phyloP scores from a whole-genome alignment of 2,113 vertebrate species.

The Hystrix cristata region DNA sequence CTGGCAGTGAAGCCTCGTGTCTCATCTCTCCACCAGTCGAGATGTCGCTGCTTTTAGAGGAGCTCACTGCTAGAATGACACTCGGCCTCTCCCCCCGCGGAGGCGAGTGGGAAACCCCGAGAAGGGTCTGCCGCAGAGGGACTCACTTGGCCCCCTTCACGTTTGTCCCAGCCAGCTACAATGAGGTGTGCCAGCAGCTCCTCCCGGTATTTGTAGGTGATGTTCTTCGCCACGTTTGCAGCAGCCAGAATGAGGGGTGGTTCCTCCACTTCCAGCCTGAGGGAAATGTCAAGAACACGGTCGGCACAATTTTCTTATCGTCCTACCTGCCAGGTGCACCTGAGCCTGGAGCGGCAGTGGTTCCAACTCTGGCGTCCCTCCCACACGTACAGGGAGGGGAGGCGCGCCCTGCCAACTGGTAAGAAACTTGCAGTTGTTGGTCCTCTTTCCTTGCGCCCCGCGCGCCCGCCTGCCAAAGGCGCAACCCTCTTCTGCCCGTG shows the following conservation, averaged over 20 bases:
- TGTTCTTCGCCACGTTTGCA: conserved; percentile 91
- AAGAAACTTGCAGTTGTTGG: not conserved
- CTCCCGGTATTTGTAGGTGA: conserved; percentile 94
- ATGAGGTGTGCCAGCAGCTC: conserved; percentile 93
- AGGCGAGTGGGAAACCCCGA: not conserved
- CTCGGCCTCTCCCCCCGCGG: not conserved
- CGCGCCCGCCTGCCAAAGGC: not conserved
- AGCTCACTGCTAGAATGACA: not conserved
- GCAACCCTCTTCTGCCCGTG: not conserved
- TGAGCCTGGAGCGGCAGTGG: not conserved
- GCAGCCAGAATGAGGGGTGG: conserved; percentile 91
- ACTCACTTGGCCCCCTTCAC: conserved; percentile 91
- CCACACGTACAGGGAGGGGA: not conserved
- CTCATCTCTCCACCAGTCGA: not conserved
- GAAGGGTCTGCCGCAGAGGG: not conserved
- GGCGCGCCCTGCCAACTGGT: not conserved
- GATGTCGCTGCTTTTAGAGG: not conserved
- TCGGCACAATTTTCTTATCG: not conserved
- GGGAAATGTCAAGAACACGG: not conserved
- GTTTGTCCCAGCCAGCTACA: conserved; percentile 93
- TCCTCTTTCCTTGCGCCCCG: not conserved
- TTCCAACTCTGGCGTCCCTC: conserved; percentile 7
- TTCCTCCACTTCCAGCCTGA: conserved; percentile 90
- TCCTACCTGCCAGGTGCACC: not conserved
- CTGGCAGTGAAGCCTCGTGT: not conserved